Evolutionary conservation across 2,888 invertebrate species (phyloP), one percentile per base, ranked within the genome.

Genomic region (Andrena trimmerana): DNA sequence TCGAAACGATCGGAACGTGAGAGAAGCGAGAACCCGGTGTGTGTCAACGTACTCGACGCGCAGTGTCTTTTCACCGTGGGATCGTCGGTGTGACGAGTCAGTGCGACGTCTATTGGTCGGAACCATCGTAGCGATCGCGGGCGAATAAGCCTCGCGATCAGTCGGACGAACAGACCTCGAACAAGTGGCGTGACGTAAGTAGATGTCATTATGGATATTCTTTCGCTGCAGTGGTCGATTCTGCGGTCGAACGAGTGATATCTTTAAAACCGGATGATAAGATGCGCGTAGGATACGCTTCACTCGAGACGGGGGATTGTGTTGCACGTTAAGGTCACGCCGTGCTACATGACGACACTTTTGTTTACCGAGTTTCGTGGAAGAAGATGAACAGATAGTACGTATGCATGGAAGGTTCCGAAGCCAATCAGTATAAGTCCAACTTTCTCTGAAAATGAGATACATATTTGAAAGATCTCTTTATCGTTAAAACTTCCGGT

Each of bases 171-270:
- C 29, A 70, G 31, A 59, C 60, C 60, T 78, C 70, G 67, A 76
- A 71, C 62, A 78, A 78, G 65, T 50, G 69, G 54, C 59, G 52
- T 79, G 75, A 86, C 63, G 73, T 70, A 75, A 84, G 36, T 63
- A 20, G 24, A 83, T 65, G 70, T 75, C 68, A 77, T 82, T 80
- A 60, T 78, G 76, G 85, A 85, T 88, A 77, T 83, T 81, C 70
- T 88, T 88, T 85, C 78, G n/a, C 20, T 83, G 85, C 59, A 85
- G 87, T 87, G 54, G 42, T 62, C 63, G 69, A 66, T 78, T 78
- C 74, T 75, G 78, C 72, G 84, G 77, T 78, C 50, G 48, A 20
- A 78, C 57, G 54, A 57, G 65, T 6, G 78, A 67, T 81, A 81
- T 84, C 63, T 31, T 78, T n/a, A 31, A 54, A 59, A 79, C 52